Base-by-base conservation (phyloP, 2,113 vertebrate genomes). In the Dicentrarchus labrax region DNA sequence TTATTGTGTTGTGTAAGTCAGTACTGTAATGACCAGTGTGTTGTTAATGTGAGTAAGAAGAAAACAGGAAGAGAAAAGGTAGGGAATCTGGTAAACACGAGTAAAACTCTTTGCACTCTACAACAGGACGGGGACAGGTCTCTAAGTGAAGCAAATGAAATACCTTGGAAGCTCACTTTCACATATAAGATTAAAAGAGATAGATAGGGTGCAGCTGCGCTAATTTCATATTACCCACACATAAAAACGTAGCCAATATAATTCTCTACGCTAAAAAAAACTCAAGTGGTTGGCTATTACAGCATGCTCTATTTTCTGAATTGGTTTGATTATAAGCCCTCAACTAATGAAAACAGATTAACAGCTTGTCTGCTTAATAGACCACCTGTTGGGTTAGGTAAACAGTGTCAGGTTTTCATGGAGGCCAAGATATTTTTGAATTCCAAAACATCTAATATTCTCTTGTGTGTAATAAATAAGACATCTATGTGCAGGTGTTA, bases 401-500 rank as follows among this genome's bases (percentile, higher is more conserved):
- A 83, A 82, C 47, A 43, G 30, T 7, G 17, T 69, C 45, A 51
- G 17, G 30, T 51, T 62, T 65, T 75, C 68, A 61, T 64, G 71
- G 68, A 59, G 74, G 67, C 61, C 19, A 10, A 62, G 74, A 76
- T 54, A 61, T 75, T 78, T 80, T 5, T 73, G n/a, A 77, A 78
- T 78, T 66, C 67, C 67, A 45, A 38, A 83, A 24, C 56, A 73
- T 57, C 22, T 38, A 38, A 69, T 80, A 71, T 64, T 77, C 80
- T 79, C 53, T 6, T 8, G 65, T 70, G 84, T 83, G 72, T 76
- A 9, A 85, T 82, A 50, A 86, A 80, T 64, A 45, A 66, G 22
- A 62, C 45, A 75, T 61, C 36, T 67, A 36, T 64, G 47, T 76
- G 45, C 74, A 85, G 48, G 81, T 69, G 78, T 62, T 71, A 67